These are phyloP conservation scores for Argyrosomus japonicus DNA, from an alignment of 2,113 vertebrate species.

Conservation along the genomic window DNA sequence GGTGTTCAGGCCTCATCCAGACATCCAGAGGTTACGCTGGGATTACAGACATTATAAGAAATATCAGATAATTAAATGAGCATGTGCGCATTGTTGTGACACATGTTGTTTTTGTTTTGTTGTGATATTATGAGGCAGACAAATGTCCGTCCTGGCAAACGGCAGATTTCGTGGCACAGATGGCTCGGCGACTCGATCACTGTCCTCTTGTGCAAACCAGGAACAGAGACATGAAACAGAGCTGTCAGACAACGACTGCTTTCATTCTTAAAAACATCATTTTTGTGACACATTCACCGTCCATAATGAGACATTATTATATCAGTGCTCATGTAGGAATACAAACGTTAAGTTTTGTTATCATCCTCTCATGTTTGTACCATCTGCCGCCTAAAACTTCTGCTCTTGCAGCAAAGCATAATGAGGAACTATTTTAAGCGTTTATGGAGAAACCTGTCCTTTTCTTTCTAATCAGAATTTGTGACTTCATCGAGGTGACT, in stretches of 20 bases:
- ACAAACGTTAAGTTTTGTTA: no score
- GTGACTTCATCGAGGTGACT: conserved; percentile 3
- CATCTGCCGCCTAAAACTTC: no score
- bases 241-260: neutral
- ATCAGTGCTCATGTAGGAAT: no score
- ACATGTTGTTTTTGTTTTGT: neutral
- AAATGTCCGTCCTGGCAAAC: conserved; percentile 6
- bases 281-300: neutral
- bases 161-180: neutral
- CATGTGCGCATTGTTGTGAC: neutral
- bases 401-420: neutral
- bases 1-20: neutral
- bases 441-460: neutral
- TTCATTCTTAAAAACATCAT: neutral
- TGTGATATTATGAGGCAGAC: conserved; percentile 6
- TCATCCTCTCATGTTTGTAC: no score
- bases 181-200: neutral
- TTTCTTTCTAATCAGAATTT: neutral
- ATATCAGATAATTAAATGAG: neutral
- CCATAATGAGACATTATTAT: neutral
- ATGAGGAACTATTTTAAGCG: neutral
- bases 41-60: no score
- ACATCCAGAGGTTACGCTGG: no score
- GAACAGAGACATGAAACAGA: neutral
- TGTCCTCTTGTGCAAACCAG: neutral